Conservation (phyloP, 2,888 invertebrate genomes). For the Drosophila ustulata region DNA sequence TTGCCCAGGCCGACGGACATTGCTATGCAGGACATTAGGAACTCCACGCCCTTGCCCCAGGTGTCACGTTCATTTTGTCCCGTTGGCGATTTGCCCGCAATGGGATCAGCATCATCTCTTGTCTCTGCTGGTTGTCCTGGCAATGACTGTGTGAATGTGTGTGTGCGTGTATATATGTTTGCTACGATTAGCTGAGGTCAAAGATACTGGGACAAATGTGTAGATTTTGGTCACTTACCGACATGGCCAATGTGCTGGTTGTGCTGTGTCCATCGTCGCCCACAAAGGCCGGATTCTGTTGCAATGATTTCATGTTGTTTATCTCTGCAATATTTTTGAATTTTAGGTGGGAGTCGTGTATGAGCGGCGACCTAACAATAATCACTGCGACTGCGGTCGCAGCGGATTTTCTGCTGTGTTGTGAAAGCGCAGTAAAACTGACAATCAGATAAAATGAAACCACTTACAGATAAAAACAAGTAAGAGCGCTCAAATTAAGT, state of each 20-base stretch:
- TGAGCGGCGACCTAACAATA: slow-evolving; percentile 38
- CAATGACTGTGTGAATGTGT: slow-evolving; percentile 39
- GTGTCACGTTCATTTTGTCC: slow-evolving; percentile 75
- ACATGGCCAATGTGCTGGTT: slow-evolving; percentile 65
- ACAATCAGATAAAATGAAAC: slow-evolving; percentile 57
- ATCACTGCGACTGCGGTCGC: slow-evolving; percentile 31
- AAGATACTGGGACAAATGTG: slow-evolving; percentile 24
- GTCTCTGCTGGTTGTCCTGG: slow-evolving; percentile 38
- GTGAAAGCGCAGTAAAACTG: slow-evolving; percentile 59
- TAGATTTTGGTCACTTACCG: slow-evolving; percentile 53
- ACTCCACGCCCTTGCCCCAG: slow-evolving; percentile 85
- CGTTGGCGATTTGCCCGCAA: slow-evolving; percentile 40
- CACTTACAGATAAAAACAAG: slow-evolving; percentile 40
- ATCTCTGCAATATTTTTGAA: slow-evolving; percentile 6
- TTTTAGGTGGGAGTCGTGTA: slow-evolving; percentile 26
- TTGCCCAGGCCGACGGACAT: slow-evolving; percentile 89
- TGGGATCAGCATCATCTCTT: slow-evolving; percentile 35
- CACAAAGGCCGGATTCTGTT: slow-evolving; percentile 82
- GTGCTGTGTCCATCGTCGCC: slow-evolving; percentile 81
- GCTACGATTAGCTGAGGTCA: slow-evolving; percentile 55
- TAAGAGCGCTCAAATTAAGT: neutral
- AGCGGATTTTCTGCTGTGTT: slow-evolving; percentile 25
- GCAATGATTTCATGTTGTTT: slow-evolving; percentile 58
- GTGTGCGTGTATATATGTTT: slow-evolving; percentile 14
- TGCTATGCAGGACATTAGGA: slow-evolving; percentile 85